Base-by-base conservation (phyloP, 2,888 invertebrate genomes). In the Vanessa cardui region DNA sequence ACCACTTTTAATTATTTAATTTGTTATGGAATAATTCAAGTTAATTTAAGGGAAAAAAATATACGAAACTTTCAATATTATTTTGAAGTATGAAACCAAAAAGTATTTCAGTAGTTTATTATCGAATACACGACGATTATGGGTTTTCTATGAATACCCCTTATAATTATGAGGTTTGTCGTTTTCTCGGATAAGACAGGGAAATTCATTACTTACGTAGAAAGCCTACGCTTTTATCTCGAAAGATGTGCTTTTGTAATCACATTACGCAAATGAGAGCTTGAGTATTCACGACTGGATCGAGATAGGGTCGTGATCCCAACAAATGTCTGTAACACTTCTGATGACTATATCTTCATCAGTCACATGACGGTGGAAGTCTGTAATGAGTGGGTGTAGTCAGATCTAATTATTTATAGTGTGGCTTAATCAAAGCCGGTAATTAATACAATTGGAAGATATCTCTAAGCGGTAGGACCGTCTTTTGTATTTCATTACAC, bases 181-280 rank as follows among this genome's bases (percentile, higher is more conserved):
- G 79, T 77, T 78, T 81, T 77, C 80, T 80, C 80, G 76, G 83
- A 86, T 83, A 83, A 83, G 82, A 82, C 83, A 83, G 83, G 77
- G 78, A 84, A 89, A 89, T 90, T 90, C 90, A 90, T 91, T 90
- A 91, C 90, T 90, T 89, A 88, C 86, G 85, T 85, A 85, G 85
- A 90, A 86, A 69, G 67, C 86, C 84, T 79, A 82, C 83, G 87
- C 87, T 90, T 90, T 90, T 90, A 90, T 90, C 90, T 88, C 86
- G 76, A 85, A 87, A 86, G 90, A 91, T 91, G 89, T 91, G 89
- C 91, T 90, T 90, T 91, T 90, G 91, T 91, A 91, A 91, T 91
- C 90, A 90, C 90, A 91, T 90, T 91, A 91, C 89, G 90, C 85
- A 91, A 90, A 91, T 90, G 90, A 89, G 89, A 88, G 84, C 85